A percentile compares a stretch with the other conserved stretches of the same genome.
phyloP scores from a whole-genome alignment of 2,888 invertebrate species.

The Caenorhabditis doughertyi region DNA sequence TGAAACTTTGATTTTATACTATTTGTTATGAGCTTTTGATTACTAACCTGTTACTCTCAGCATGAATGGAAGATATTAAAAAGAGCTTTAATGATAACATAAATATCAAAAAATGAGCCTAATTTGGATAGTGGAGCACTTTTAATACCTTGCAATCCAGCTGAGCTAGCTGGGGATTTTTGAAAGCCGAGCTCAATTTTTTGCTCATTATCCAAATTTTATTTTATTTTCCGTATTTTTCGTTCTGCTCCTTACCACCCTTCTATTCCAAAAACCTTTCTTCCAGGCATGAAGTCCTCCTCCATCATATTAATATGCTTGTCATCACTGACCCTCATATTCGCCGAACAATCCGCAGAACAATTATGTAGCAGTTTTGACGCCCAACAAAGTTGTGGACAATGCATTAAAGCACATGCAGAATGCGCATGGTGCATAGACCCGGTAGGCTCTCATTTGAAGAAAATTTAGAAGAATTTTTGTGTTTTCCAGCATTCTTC shows the following conservation, averaged over 20 bases:
- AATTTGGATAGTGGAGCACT: too few species aligned
- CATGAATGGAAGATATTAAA: too few species aligned
- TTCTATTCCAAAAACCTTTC: not conserved
- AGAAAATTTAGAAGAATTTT: not conserved
- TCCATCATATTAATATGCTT: not conserved
- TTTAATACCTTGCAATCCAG: too few species aligned
- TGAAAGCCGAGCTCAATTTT: too few species aligned
- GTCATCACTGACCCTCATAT: not conserved
- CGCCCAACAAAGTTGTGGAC: slow-evolving; percentile 73
- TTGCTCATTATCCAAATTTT: not conserved
- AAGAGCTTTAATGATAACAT: too few species aligned
- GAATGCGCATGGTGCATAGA: slow-evolving; percentile 81
- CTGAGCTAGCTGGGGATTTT: too few species aligned
- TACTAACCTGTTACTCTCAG: too few species aligned
- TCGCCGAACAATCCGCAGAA: not conserved
- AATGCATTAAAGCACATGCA: slow-evolving; percentile 76
- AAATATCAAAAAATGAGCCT: too few species aligned
- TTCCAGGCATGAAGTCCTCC: slow-evolving; percentile 10
- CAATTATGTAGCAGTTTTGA: slow-evolving; percentile 49
- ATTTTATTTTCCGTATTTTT: not conserved
- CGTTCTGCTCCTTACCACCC: not conserved
- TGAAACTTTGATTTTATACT: too few species aligned
- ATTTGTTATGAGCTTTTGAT: too few species aligned
- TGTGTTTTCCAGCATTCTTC: slow-evolving; percentile 67
- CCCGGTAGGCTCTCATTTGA: slow-evolving; percentile 62